Conservation (phyloP, 2,113 vertebrate species). For the Collichthys lucidus region DNA sequence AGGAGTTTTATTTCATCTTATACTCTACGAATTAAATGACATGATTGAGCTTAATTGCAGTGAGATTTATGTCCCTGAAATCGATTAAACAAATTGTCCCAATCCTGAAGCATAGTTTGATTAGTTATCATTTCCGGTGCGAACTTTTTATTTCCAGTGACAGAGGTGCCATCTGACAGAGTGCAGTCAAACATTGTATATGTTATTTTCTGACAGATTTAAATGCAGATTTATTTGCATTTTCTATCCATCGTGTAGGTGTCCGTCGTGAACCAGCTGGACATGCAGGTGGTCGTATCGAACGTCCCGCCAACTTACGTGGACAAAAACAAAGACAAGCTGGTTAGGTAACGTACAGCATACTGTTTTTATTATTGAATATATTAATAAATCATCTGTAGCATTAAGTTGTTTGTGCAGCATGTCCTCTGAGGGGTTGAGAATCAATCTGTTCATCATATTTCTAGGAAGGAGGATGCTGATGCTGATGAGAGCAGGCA, state of each 20-base stretch:
- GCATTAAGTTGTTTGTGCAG: background rate
- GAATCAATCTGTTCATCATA: background rate
- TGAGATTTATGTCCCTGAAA: constrained; percentile 16
- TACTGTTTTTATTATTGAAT: background rate
- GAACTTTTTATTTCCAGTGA: background rate
- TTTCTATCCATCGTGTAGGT: constrained; percentile 83
- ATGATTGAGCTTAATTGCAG: background rate
- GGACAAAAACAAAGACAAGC: constrained; percentile 94
- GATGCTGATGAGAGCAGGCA: background rate
- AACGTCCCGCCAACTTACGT: constrained; percentile 96
- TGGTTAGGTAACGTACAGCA: constrained; percentile 88
- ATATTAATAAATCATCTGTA: background rate
- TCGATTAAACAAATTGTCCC: constrained; percentile 2
- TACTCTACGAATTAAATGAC: background rate
- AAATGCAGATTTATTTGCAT: constrained; percentile 33
- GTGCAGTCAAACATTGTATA: background rate
- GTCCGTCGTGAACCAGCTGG: constrained; percentile 97
- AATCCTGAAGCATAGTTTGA: background rate
- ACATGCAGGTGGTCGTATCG: constrained; percentile 99
- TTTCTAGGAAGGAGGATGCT: background rate
- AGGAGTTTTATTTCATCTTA: background rate
- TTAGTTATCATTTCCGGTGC: background rate
- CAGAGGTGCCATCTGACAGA: background rate
- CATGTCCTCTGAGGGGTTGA: background rate
- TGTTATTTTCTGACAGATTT: background rate